Evolutionary conservation across 2,888 invertebrate genomes (phyloP).

Genomic region (Campaea margaritaria): DNA sequence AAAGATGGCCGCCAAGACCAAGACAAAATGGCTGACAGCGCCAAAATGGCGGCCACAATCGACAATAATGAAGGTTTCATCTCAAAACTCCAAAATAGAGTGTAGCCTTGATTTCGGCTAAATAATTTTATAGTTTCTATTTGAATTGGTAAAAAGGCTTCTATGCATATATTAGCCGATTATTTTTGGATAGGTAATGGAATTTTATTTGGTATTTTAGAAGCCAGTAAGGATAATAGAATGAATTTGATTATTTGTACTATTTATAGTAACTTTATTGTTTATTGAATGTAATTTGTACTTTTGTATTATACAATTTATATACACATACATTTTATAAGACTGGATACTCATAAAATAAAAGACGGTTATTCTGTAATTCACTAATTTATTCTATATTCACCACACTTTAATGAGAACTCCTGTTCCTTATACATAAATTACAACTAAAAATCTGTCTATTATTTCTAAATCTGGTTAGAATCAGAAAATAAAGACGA

Average conservation of each 20-base stretch:
- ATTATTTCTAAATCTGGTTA: conserved; percentile 36
- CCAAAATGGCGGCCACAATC: conserved; percentile 34
- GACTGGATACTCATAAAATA: conserved; percentile 17
- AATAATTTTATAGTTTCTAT: conserved; percentile 44
- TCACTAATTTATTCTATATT: conserved; percentile 61
- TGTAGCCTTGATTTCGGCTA: conserved; percentile 35
- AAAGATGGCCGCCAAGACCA: conserved; percentile 52
- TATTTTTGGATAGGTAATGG: conserved; percentile 30
- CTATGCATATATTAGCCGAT: conserved; percentile 15
- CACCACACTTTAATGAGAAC: conserved; percentile 63
- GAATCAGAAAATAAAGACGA: conserved; percentile 34
- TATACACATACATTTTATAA: conserved; percentile 13
- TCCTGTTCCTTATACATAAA: conserved; percentile 59
- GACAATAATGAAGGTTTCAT: conserved; percentile 15
- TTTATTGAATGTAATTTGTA: conserved; percentile 36
- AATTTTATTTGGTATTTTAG: conserved; percentile 41
- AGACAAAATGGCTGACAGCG: conserved; percentile 56
- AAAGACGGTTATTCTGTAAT: conserved; percentile 30
- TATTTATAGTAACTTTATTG: conserved; percentile 25
- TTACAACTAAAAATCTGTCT: conserved; percentile 56
- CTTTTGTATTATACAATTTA: conserved; percentile 36
- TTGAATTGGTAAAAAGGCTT: conserved; percentile 26
- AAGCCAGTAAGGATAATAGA: conserved; percentile 35
- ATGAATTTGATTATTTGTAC: conserved; percentile 32
- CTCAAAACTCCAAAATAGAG: conserved; percentile 14